A percentile compares a stretch with the other conserved stretches of the same genome.
Evolutionary conservation across 2,888 invertebrate species (phyloP).

Genomic region (Coleophora deauratella): DNA sequence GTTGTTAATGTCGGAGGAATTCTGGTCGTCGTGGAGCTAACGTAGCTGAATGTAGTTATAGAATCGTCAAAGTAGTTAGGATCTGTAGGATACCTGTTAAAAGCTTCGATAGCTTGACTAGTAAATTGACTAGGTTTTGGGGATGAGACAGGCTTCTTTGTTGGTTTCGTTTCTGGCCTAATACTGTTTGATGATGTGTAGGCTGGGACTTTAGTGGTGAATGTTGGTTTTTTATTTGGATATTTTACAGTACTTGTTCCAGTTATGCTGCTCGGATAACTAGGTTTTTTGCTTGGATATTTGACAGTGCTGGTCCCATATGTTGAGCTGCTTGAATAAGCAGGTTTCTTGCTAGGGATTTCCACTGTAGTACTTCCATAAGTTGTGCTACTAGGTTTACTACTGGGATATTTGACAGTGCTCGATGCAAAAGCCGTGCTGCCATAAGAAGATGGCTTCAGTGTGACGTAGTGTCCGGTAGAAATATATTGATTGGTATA

Average conservation of each 20-base stretch:
- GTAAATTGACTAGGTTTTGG: constrained; percentile 55
- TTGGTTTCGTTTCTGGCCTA: constrained; percentile 30
- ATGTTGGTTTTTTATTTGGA: constrained; percentile 30
- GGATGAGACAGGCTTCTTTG: constrained; percentile 41
- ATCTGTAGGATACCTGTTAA: constrained; percentile 59
- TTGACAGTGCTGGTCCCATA: constrained; percentile 12
- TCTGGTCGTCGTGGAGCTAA: constrained; percentile 48
- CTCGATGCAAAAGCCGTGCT: constrained; percentile 13
- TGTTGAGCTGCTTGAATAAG: constrained; percentile 17
- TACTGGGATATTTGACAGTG: constrained; percentile 20
- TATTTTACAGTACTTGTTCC: constrained; percentile 15
- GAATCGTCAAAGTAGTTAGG: constrained; percentile 53
- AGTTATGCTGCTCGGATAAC: constrained; percentile 17
- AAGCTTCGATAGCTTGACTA: constrained; percentile 62
- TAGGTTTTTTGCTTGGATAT: constrained; percentile 29
- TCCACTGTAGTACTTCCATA: neutral
- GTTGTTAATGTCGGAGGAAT: constrained; percentile 44
- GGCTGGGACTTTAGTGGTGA: constrained; percentile 21
- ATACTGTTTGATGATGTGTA: constrained; percentile 47
- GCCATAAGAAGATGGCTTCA: constrained; percentile 47
- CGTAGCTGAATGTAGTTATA: constrained; percentile 54
- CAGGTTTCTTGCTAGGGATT: constrained; percentile 28
- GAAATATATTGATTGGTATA: constrained; percentile 44
- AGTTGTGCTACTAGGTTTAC: constrained; percentile 18
- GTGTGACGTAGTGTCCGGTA: constrained; percentile 58